phyloP scores from a whole-genome alignment of 2,113 vertebrate genomes.

The Oenanthe melanoleuca region DNA sequence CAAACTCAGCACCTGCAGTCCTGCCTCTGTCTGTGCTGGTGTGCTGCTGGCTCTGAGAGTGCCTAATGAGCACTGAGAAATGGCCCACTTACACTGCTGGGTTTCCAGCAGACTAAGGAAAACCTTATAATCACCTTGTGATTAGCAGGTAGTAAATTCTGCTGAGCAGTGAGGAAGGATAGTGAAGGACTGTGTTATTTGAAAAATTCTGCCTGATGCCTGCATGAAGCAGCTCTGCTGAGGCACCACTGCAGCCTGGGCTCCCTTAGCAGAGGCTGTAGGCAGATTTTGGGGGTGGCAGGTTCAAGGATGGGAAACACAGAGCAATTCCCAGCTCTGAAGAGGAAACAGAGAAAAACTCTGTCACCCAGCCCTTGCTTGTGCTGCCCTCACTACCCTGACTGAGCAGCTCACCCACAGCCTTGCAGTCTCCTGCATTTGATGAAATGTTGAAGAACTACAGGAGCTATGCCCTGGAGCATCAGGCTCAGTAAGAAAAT shows the following conservation, averaged over 20 bases:
- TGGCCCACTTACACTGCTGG: background rate
- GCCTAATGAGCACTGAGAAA: background rate
- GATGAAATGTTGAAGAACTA: background rate
- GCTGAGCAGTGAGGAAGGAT: background rate
- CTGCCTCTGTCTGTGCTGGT: background rate
- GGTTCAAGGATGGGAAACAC: background rate
- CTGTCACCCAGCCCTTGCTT: background rate
- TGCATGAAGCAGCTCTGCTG: background rate
- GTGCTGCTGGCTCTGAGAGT: background rate
- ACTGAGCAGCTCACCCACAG: background rate
- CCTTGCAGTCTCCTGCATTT: background rate
- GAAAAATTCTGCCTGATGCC: background rate
- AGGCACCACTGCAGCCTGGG: background rate
- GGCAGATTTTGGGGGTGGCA: background rate
- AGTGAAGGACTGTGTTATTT: background rate
- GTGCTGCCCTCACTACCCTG: fast-evolving
- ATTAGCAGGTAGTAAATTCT: background rate
- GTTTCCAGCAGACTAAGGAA: background rate
- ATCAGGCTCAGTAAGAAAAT: background rate
- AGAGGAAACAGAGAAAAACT: background rate
- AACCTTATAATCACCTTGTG: background rate
- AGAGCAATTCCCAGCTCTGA: background rate
- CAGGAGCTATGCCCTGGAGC: background rate
- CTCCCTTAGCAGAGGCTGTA: background rate
- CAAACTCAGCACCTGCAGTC: background rate